Evolutionary conservation across 30 jellyfish, hydroid and myxozoan species (phyloP).

Genomic region (Catostylus mosaicus): DNA sequence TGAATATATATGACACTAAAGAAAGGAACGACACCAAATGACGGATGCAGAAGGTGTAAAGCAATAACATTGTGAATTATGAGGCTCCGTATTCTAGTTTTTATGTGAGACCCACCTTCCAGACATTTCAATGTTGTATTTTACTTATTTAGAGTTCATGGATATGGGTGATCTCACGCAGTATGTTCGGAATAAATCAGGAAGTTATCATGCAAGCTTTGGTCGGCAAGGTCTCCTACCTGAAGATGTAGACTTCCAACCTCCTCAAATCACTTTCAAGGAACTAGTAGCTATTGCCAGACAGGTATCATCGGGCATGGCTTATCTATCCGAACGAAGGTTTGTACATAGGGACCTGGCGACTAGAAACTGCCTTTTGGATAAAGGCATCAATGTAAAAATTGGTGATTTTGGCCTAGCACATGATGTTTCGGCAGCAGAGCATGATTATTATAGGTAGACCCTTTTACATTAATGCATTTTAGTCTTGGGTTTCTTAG

Average conservation of each 20-base stretch:
- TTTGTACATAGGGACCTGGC: conserved; percentile 90
- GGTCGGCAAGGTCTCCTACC: conserved; percentile 77
- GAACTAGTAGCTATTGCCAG: conserved; percentile 53
- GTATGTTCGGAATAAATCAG: conserved; percentile 68
- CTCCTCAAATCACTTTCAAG: conserved; percentile 73
- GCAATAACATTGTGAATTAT: too few species aligned
- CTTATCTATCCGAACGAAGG: conserved; percentile 62
- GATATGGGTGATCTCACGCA: conserved; percentile 77
- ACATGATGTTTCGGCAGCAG: conserved; percentile 78
- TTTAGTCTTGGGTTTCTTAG: background rate
- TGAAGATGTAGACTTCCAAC: conserved; percentile 69
- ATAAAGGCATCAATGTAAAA: conserved; percentile 46
- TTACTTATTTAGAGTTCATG: conserved; percentile 71
- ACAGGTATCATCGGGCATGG: conserved; percentile 83
- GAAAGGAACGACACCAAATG: too few species aligned
- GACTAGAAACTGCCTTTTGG: conserved; percentile 74
- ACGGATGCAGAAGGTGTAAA: too few species aligned
- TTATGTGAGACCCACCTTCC: too few species aligned
- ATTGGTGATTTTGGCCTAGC: conserved; percentile 91
- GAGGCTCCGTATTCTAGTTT: too few species aligned
- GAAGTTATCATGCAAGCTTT: conserved; percentile 87
- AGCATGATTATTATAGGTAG: conserved; percentile 81
- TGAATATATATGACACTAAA: too few species aligned
- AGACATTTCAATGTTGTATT: too few species aligned
- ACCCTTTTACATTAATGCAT: too few species aligned